Evolutionary conservation across 2,797 vertebrate species (phyloP).

Genomic region (Melanotaenia maccullochi): DNA sequence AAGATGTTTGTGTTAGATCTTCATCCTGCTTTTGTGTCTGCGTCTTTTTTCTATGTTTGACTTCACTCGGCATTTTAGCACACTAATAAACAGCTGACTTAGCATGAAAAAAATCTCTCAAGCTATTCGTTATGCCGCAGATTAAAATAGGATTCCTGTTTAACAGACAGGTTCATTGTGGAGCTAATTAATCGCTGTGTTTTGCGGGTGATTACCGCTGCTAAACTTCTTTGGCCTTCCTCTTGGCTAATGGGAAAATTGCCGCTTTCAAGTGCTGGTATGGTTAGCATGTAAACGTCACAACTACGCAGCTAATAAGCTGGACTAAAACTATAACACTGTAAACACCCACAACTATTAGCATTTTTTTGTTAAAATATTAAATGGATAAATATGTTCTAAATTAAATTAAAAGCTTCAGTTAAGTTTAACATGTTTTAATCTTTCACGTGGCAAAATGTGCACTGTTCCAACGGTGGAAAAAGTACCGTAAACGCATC

Average conservation of each 20-base stretch:
- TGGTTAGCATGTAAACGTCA: not conserved
- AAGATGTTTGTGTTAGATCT: slow-evolving; percentile 30
- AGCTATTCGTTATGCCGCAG: not conserved
- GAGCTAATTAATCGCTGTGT: not conserved
- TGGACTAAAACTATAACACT: not conserved
- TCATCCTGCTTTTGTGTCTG: slow-evolving; percentile 50
- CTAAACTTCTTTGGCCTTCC: not conserved
- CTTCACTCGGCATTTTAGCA: slow-evolving; percentile 76
- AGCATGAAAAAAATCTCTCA: not conserved
- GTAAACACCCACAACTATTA: not conserved
- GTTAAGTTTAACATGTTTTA: not conserved
- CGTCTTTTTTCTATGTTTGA: slow-evolving; percentile 80
- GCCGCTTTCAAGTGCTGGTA: slow-evolving; percentile 16
- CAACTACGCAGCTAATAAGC: not conserved
- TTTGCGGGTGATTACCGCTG: not conserved
- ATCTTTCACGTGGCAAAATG: fast-evolving
- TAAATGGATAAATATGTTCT: not conserved
- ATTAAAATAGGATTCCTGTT: not conserved
- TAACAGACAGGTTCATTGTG: slow-evolving; percentile 32
- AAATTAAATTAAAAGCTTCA: fast-evolving
- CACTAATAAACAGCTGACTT: not conserved
- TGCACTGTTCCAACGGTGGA: not conserved
- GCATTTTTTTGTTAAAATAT: not conserved
- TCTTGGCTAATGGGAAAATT: slow-evolving; percentile 6
- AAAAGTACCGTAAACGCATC: slow-evolving; percentile 29